Base-by-base conservation (phyloP, 1,140 invertebrate genomes). In the Penaeus japonicus region DNA sequence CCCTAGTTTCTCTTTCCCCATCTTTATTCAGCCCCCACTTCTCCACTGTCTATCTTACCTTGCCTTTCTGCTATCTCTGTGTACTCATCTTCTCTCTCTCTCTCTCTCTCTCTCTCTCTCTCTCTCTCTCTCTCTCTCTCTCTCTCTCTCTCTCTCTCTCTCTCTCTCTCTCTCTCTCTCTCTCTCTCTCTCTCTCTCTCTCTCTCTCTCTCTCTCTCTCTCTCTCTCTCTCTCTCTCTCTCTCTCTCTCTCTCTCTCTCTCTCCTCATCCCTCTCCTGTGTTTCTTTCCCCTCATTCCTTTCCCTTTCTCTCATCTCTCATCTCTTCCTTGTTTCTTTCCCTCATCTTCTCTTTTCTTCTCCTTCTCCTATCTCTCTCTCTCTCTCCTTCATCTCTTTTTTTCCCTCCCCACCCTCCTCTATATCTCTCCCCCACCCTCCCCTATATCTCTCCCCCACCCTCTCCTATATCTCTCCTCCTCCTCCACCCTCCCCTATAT, bases 141-240 rank as follows among this genome's bases (percentile, higher is more conserved):
- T 86, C 75, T 79, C 80, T 86, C 78, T 86, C 84, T 77, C 73
- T 18, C 5, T 32, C 12, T 55, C 53, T 57, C n/a, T 4, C 53
- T 54, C 24, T 57, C 32, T 77, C 84, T 55, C 84, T n/a, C n/a
- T n/a, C n/a, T n/a, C n/a, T n/a, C n/a, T n/a, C n/a, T n/a, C n/a
- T n/a, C n/a, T n/a, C n/a, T n/a, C n/a, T n/a, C n/a, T 32, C n/a
- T 55, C 82, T 15, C 59, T 59, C 57, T 20, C 30, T 32, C 75
- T 78, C 20, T 30, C 35, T 12, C 55, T 59, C 81, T 18, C 55
- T 54, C 22, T 30, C 57, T 22, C 80, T 18, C 30, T 15, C 18
- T n/a, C 55, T 62, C 39, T n/a, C 32, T 27, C 27, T 15, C 35
- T 17, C 20, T 30, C 22, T 47, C 18, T 18, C 77, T 39, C 32